Conservation (phyloP, 2,797 vertebrate species). For the Toxotes lorentzi region DNA sequence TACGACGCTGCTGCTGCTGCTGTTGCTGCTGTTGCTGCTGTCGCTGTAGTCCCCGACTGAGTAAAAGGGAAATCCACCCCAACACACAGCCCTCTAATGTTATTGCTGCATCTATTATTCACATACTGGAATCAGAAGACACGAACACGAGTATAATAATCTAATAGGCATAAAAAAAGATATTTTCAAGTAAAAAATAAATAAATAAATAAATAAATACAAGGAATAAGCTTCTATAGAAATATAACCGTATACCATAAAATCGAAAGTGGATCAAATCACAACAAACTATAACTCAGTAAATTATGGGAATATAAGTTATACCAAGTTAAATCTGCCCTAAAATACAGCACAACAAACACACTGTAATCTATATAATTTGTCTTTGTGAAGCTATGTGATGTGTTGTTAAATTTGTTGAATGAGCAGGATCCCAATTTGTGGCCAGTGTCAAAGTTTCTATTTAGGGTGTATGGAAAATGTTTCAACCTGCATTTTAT, state of each 20-base stretch:
- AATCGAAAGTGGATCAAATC: neutral
- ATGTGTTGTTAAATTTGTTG: neutral
- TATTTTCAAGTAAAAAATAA: neutral
- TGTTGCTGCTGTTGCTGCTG: slow-evolving; percentile 43
- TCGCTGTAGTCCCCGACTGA: slow-evolving; percentile 48
- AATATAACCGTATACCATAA: neutral
- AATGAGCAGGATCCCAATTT: neutral
- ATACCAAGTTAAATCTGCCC: neutral
- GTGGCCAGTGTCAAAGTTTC: neutral
- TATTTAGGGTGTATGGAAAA: neutral
- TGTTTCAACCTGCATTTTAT: neutral
- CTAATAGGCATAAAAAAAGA: neutral
- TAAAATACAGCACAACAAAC: neutral
- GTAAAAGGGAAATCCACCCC: slow-evolving; percentile 69
- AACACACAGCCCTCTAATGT: slow-evolving; percentile 27
- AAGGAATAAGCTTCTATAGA: neutral
- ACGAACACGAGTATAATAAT: neutral
- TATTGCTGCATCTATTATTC: slow-evolving; percentile 55
- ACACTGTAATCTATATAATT: neutral
- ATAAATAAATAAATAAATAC: neutral
- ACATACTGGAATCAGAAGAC: neutral
- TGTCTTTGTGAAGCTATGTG: neutral
- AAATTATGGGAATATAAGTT: neutral
- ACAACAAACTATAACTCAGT: neutral
- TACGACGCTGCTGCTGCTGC: slow-evolving; percentile 60